Evolutionary conservation across 1,140 invertebrate species (phyloP).

Genomic region (Drosophila prosaltans): DNA sequence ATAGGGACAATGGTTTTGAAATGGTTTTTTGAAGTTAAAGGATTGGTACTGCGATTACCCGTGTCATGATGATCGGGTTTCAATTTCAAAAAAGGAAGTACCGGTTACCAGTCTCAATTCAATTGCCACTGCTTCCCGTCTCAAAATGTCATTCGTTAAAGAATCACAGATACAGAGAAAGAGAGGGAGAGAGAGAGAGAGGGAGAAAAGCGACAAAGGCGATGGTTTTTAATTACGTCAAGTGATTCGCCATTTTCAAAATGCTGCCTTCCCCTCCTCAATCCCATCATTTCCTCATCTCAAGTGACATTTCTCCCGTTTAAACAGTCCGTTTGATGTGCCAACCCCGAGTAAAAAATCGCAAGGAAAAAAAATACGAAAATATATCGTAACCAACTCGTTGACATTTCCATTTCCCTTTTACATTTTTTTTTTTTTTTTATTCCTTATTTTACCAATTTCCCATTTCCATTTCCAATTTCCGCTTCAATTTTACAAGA

Average conservation of each 20-base stretch:
- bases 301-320: slow-evolving; percentile 67
- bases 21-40: slow-evolving; percentile 36
- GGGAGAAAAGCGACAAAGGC: slow-evolving; percentile 14
- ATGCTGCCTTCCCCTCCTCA: slow-evolving; percentile 27
- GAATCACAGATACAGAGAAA: slow-evolving; percentile 24
- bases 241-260: slow-evolving; percentile 72
- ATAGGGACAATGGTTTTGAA: slow-evolving; percentile 1
- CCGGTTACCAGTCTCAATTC: slow-evolving; percentile 41
- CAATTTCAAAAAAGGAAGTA: slow-evolving; percentile 71
- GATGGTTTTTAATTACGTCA: slow-evolving; percentile 69
- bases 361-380: neutral
- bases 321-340: slow-evolving; percentile 62
- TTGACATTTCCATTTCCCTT: slow-evolving; percentile 43
- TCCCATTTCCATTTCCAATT: slow-evolving; percentile 9
- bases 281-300: slow-evolving; percentile 28
- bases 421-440: neutral
- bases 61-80: slow-evolving; percentile 72
- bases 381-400: slow-evolving; percentile 11
- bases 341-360: neutral
- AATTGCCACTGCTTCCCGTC: slow-evolving; percentile 65
- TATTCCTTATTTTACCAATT: neutral
- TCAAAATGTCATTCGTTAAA: slow-evolving; percentile 66
- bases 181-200: slow-evolving; percentile 13
- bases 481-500: neutral
- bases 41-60: slow-evolving; percentile 60